Evolutionary conservation across 2,888 invertebrate genomes (phyloP), one percentile per base, ranked within the genome.

Genomic region (Alviniconcha strummeri): DNA sequence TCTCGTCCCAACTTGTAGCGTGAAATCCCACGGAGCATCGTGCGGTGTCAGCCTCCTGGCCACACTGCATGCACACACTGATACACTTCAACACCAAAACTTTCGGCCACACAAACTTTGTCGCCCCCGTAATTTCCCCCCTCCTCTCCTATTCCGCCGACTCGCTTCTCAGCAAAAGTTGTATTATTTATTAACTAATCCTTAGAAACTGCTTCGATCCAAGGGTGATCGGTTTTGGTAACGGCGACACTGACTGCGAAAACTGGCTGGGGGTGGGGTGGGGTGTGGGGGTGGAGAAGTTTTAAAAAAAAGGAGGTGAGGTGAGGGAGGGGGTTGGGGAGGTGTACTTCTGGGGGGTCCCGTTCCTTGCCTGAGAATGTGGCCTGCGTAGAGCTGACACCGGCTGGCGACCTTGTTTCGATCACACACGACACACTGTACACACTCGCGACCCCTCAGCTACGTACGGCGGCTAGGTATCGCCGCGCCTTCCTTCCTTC

Each of bases 331-430:
- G 17, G n/a, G n/a, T 7, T 15, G 17, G 7, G 69, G 69, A 17
- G 9, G 57, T 8, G 57, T 57, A 78, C 60, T 60, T 78, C 57
- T 78, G 78, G 78, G 78, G 78, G 78, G 78, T 78, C 78, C 15
- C 64, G 11, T 52, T 52, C n/a, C 57, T 19, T 60, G 64, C 78
- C 52, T 52, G 78, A 52, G 64, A 78, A 78, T 78, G 78, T 64
- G 57, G 78, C 60, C 78, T 78, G 78, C 60, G 78, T 60, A 36
- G 13, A 64, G 78, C 60, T 78, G 81, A 81, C 72, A 82, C 81
- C 75, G 52, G 64, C 76, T 15, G 81, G 64, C 81, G 81, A 82
- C 81, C 81, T 82, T 82, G 81, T 57, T 71, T 72, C 76, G 76
- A 76, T 82, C 81, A 64, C 81, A 64, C 75, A 75, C 60, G 57